Conservation (phyloP, 1,140 invertebrate genomes). For the Cotesia glomerata region DNA sequence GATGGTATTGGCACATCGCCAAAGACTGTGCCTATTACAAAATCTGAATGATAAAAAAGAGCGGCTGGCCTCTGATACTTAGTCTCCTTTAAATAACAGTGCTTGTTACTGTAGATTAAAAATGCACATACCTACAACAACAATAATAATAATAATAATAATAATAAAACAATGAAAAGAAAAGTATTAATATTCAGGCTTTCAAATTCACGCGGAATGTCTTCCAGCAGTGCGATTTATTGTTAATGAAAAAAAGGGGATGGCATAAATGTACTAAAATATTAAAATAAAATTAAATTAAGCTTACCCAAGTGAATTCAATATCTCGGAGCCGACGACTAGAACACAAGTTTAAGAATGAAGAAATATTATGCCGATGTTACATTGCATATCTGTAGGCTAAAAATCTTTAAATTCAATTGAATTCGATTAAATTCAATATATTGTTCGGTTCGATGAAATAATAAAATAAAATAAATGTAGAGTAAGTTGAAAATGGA, state of each 20-base stretch:
- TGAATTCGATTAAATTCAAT: too few relatives aligned
- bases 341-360: too few relatives aligned
- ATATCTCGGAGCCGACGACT: too few relatives aligned
- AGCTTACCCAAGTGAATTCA: too few relatives aligned
- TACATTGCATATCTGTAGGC: too few relatives aligned
- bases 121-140: neutral
- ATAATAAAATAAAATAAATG: neutral
- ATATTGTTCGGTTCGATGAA: neutral
- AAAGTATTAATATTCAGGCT: neutral
- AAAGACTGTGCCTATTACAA: slow-evolving; percentile 25
- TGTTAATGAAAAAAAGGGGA: neutral
- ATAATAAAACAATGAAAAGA: neutral
- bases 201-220: slow-evolving; percentile 18
- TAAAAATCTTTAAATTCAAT: too few relatives aligned
- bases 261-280: too few relatives aligned
- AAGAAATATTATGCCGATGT: too few relatives aligned
- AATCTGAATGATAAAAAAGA: slow-evolving; percentile 18
- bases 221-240: neutral
- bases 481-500: neutral
- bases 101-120: slow-evolving; percentile 1
- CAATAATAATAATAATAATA: neutral
- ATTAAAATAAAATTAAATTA: too few relatives aligned
- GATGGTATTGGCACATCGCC: slow-evolving; percentile 23
- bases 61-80: slow-evolving; percentile 13
- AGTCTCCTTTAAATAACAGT: neutral